A percentile compares a stretch with the other conserved stretches of the same genome.
phyloP scores from a whole-genome alignment of 1,140 invertebrate genomes.

The Apis dorsata region DNA sequence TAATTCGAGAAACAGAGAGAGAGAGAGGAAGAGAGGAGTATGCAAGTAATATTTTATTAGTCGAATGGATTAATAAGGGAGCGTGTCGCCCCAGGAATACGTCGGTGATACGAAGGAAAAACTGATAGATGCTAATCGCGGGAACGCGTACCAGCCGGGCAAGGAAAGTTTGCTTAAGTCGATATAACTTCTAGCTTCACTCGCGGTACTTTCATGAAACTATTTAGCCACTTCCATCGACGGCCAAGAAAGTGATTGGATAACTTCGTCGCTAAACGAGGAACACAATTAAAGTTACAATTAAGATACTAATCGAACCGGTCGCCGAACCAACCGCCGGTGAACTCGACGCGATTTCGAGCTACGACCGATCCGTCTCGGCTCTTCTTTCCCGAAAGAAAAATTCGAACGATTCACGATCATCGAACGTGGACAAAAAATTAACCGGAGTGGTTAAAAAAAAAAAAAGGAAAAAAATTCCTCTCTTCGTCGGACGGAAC shows the following conservation, averaged over 20 bases:
- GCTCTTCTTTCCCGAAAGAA: too few species aligned
- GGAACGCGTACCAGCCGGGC: constrained; percentile 4
- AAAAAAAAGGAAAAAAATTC: not conserved
- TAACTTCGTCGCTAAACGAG: constrained; percentile 51
- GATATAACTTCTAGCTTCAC: constrained; percentile 45
- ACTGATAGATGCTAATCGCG: constrained; percentile 20
- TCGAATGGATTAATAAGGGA: too few species aligned
- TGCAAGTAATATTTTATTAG: too few species aligned
- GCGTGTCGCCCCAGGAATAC: not conserved
- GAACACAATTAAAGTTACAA: constrained; percentile 53
- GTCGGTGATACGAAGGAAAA: not conserved
- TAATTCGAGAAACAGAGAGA: too few species aligned
- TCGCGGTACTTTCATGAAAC: constrained; percentile 40
- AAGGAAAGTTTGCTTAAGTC: constrained; percentile 36
- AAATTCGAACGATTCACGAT: not conserved
- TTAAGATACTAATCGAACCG: constrained; percentile 49
- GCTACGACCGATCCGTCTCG: not conserved
- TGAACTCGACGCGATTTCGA: constrained; percentile 15
- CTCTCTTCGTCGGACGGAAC: not conserved
- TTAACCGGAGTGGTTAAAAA: not conserved
- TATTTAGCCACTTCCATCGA: constrained; percentile 52
- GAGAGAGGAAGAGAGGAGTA: too few species aligned
- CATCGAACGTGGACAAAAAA: not conserved
- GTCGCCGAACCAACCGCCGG: not conserved
- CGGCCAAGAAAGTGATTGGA: constrained; percentile 52